Percentiles rank a stretch among this genome's conserved stretches.
Evolutionary conservation across 2,113 vertebrate species (phyloP).

Genomic region (Fulica atra): DNA sequence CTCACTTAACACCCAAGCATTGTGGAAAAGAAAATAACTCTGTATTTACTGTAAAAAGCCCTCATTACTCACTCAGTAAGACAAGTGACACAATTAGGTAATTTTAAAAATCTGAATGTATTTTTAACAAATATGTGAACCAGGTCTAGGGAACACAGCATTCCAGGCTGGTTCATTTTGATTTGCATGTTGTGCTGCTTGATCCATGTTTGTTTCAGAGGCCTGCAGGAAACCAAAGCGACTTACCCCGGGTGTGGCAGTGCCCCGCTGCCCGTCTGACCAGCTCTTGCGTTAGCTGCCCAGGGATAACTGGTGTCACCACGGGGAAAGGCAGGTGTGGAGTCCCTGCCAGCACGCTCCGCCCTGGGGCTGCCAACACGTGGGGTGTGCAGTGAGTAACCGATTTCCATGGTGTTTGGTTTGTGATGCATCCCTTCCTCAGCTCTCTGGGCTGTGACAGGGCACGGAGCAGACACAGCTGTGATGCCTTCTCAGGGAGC

Average conservation of each 20-base stretch:
- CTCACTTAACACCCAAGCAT: not conserved
- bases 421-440: not conserved
- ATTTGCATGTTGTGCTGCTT: not conserved
- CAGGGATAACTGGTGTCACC: not conserved
- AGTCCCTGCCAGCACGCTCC: not conserved
- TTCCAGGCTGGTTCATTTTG: not conserved
- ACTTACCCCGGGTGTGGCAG: not conserved
- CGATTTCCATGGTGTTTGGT: not conserved
- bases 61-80: not conserved
- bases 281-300: not conserved
- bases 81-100: not conserved
- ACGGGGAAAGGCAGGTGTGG: not conserved
- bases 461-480: not conserved
- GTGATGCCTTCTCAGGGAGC: not conserved
- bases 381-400: not conserved
- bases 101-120: not conserved
- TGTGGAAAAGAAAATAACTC: not conserved
- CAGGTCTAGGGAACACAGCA: not conserved
- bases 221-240: not conserved
- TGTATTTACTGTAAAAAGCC: not conserved
- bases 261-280: not conserved
- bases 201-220: not conserved
- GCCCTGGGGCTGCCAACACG: not conserved
- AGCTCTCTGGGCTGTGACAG: not conserved
- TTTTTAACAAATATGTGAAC: not conserved